Evolutionary conservation across 2,888 invertebrate species (phyloP), one percentile per base, ranked within the genome.

Genomic region (Dione vanillae): DNA sequence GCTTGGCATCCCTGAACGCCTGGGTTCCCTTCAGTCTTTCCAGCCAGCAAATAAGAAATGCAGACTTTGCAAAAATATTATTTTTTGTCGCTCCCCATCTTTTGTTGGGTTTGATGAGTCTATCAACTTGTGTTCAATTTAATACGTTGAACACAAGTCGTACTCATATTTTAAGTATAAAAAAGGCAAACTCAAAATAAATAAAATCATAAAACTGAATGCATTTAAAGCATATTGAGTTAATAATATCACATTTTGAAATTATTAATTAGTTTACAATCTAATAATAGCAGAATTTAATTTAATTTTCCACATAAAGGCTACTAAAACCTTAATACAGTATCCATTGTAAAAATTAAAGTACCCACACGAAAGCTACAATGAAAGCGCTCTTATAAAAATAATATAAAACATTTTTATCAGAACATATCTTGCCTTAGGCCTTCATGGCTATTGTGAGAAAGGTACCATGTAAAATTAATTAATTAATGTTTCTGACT

Each of bases 1-100:
- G 94, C 91, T 92, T 93, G 82, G 93, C 89, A 91, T 94, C 93
- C 93, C 93, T 92, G 90, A 89, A 91, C 88, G 92, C 93, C 88
- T 90, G 91, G 82, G 93, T 92, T 88, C 93, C 91, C 87, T 91
- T 94, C 91, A 92, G 92, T 89, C 94, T 94, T 85, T 86, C 87
- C 89, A 91, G 92, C 89, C 90, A 91, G 93, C 92, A 93, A 92
- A 91, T 92, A 91, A 92, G 91, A 92, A 93, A 93, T 82, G 91
- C 86, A 92, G 83, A 91, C 85, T 92, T 93, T 92, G 93, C 93
- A 93, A 92, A 91, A 88, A 90, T 82, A 90, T 90, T 90, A 89
- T 85, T 88, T 87, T 88, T 85, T 83, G 83, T 85, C 81, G 83
- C 83, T 84, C 77, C 77, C 84, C 84, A 85, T 82, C 81, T 82